Evolutionary conservation across 2,113 vertebrate genomes (phyloP).

Genomic region (Pterocles orientalis): DNA sequence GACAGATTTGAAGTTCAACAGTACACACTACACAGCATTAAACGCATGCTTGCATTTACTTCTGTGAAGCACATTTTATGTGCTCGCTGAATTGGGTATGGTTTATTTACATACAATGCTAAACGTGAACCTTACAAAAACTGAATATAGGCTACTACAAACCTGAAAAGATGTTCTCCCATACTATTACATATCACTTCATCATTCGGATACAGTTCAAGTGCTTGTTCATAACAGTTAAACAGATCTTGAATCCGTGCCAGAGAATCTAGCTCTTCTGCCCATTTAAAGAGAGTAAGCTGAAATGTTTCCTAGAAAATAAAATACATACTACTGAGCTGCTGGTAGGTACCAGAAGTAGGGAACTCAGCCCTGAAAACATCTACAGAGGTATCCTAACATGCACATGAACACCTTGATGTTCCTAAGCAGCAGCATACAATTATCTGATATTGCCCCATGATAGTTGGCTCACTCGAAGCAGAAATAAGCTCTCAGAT

Average conservation of each 20-base stretch:
- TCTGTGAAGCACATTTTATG: not conserved
- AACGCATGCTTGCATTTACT: not conserved
- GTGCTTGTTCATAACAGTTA: slow-evolving; percentile 93
- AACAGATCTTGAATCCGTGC: slow-evolving; percentile 91
- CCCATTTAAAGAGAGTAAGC: slow-evolving; percentile 93
- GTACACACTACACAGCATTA: not conserved
- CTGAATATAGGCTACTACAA: not conserved
- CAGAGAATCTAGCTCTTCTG: slow-evolving; percentile 91
- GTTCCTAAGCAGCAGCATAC: not conserved
- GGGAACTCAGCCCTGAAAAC: not conserved
- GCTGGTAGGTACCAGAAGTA: not conserved
- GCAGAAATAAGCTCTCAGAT: not conserved
- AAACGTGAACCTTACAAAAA: not conserved
- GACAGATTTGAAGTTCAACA: not conserved
- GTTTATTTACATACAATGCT: not conserved
- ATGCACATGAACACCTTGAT: not conserved
- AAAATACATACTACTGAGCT: not conserved
- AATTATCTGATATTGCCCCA: not conserved
- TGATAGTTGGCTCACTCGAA: not conserved
- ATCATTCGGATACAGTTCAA: slow-evolving; percentile 91
- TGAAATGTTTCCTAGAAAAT: slow-evolving; percentile 90
- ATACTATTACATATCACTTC: slow-evolving; percentile 97
- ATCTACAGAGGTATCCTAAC: not conserved
- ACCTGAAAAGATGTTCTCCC: slow-evolving; percentile 99
- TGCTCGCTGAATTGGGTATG: not conserved